Base-by-base conservation (phyloP, 2,888 invertebrate species). In the Phalangium opilio region DNA sequence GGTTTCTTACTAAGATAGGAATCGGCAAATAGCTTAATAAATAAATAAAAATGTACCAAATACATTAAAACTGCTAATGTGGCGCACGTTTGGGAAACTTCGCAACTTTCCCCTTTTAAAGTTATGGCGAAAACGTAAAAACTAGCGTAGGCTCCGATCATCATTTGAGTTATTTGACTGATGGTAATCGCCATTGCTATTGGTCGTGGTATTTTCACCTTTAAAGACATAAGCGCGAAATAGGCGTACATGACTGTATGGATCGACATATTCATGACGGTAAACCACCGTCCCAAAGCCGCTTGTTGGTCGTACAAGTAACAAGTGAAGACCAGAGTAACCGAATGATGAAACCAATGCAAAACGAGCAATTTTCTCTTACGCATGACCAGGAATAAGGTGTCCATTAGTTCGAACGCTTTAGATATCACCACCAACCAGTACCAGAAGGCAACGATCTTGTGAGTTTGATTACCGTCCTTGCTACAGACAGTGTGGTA, bases 291-390 rank as follows among this genome's bases (percentile, higher is more conserved):
- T 8, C 64, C 67, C 7, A 63, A 60, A 32, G 64, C 61, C 33
- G 63, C 64, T 50, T 64, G 63, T 47, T 62, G 59, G 45, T 85
- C 45, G 75, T 36, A 79, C 18, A 58, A 82, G 71, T 82, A 89
- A 90, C 90, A 91, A n/a, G 85, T 82, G 71, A 90, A 91, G 47
- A 91, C 75, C 53, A 91, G 75, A 47, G 91, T 91, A 32, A 90
- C 90, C 64, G 90, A 85, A 71, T 93, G 91, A 64, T 91, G 91
- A 67, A 91, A 91, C 90, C 90, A 93, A 68, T 93, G 86, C 45
- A 91, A 75, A 73, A 91, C 91, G 65, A 90, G 87, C 44, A 91
- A 73, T 1, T 86, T 87, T 66, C 89, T 89, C 69, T 91, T 91
- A 52, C 91, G 77, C 50, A 93, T 73, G 18, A 68, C 63, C 55